Percentiles rank a stretch among this genome's conserved stretches.
These are phyloP conservation scores for Pitangus sulphuratus DNA, from an alignment of 2,797 vertebrate genomes.

Conservation along the genomic window DNA sequence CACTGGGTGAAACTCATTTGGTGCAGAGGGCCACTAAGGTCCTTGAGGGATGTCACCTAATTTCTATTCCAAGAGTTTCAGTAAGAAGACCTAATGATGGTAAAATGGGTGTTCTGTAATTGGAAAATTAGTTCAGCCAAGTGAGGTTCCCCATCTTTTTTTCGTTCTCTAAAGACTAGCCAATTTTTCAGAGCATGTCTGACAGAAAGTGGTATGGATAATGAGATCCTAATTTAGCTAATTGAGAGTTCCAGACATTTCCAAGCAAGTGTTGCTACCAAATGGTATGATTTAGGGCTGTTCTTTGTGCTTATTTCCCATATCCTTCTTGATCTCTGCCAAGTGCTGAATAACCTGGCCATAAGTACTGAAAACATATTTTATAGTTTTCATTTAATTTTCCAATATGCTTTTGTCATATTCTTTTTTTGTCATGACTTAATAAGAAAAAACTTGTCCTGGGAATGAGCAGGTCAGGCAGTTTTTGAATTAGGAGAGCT, in stretches of 20 bases:
- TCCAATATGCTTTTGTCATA: not conserved
- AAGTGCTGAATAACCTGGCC: slow-evolving; percentile 46
- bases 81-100: not conserved
- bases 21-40: not conserved
- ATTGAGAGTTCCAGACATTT: not conserved
- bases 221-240: not conserved
- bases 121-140: not conserved
- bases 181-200: not conserved
- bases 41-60: not conserved
- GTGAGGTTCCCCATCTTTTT: not conserved
- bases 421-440: not conserved
- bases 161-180: not conserved
- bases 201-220: not conserved
- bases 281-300: not conserved
- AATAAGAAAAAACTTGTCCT: not conserved
- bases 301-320: not conserved
- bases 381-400: slow-evolving; percentile 38
- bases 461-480: not conserved
- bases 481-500: not conserved
- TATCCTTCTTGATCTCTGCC: not conserved
- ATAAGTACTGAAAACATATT: slow-evolving; percentile 24
- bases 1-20: not conserved
- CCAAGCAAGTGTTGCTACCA: not conserved
- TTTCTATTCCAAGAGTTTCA: not conserved
- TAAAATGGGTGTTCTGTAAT: not conserved